These are phyloP conservation scores for Drosophila rubida DNA, from an alignment of 2,888 invertebrate genomes.

Conservation along the genomic window DNA sequence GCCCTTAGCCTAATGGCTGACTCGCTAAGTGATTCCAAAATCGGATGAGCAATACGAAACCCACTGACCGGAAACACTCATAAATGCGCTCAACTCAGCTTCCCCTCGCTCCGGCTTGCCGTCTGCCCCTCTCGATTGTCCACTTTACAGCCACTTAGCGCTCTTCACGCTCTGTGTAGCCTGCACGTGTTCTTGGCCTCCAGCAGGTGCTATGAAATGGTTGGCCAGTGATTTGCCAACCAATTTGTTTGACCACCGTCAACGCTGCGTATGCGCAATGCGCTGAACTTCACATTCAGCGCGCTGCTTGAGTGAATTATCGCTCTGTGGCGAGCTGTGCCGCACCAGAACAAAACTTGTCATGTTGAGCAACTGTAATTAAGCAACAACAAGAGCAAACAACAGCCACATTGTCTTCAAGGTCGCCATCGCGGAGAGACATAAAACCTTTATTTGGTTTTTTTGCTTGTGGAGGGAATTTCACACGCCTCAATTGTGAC, in stretches of 20 bases:
- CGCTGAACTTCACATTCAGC: constrained; percentile 40
- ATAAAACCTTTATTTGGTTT: constrained; percentile 34
- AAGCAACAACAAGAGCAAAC: constrained; percentile 26
- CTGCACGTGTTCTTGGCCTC: constrained; percentile 70
- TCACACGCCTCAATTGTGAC: constrained; percentile 78
- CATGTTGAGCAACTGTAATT: constrained; percentile 65
- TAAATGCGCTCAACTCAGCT: constrained; percentile 56
- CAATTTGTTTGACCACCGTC: constrained; percentile 46
- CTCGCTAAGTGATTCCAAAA: constrained; percentile 52
- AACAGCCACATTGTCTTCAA: constrained; percentile 55
- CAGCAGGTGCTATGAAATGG: constrained; percentile 31
- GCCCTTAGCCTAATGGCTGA: constrained; percentile 57
- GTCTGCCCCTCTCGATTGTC: not conserved
- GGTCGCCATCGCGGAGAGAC: constrained; percentile 55
- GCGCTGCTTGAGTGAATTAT: constrained; percentile 43
- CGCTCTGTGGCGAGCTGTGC: constrained; percentile 17
- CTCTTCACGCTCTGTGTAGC: constrained; percentile 75
- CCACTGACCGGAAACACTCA: constrained; percentile 76
- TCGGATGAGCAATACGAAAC: constrained; percentile 51
- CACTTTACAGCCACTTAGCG: constrained; percentile 34
- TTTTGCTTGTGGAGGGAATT: constrained; percentile 50
- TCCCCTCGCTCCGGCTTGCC: not conserved
- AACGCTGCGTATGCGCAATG: constrained; percentile 54
- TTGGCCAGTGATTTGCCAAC: constrained; percentile 57
- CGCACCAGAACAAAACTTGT: constrained; percentile 55